These are phyloP conservation scores for Scaptomyza graminum DNA, from an alignment of 1,140 invertebrate genomes.

Conservation along the genomic window DNA sequence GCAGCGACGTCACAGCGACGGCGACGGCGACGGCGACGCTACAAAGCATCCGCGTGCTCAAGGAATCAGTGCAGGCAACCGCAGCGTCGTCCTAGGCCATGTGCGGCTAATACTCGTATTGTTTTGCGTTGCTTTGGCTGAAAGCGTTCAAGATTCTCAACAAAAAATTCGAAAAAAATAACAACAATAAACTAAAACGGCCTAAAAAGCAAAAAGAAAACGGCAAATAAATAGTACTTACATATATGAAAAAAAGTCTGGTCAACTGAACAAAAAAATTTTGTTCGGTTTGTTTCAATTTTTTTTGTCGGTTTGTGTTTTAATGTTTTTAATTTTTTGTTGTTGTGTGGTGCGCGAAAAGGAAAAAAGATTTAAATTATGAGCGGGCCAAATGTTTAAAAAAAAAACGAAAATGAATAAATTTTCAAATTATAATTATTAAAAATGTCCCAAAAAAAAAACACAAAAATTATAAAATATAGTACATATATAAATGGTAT, in stretches of 20 bases:
- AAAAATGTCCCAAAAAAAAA: neutral
- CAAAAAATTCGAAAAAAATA: constrained; percentile 9
- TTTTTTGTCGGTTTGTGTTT: constrained; percentile 23
- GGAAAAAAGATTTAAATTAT: constrained; percentile 23
- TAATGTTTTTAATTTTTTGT: constrained; percentile 13
- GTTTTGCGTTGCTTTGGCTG: constrained; percentile 42
- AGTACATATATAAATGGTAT: no score
- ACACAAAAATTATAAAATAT: constrained; percentile 6
- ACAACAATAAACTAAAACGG: constrained; percentile 1
- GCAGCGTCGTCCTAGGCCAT: constrained; percentile 53
- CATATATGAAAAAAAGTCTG: constrained; percentile 2
- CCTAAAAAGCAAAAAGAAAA: constrained; percentile 4
- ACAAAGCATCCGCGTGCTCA: constrained; percentile 46
- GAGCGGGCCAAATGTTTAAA: constrained; percentile 25
- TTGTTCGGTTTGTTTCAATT: constrained; percentile 8
- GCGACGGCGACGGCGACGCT: constrained; percentile 50
- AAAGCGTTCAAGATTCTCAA: neutral
- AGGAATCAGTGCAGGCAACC: constrained; percentile 57
- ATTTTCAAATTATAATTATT: constrained; percentile 30
- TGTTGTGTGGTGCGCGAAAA: constrained; percentile 25
- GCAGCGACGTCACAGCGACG: constrained; percentile 25
- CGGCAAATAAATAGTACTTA: constrained; percentile 10
- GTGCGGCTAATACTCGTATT: constrained; percentile 48
- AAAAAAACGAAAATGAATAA: no score
- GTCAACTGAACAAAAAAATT: constrained; percentile 1